Conservation (phyloP, 2,888 invertebrate species). For the Polymixis flavicincta region DNA sequence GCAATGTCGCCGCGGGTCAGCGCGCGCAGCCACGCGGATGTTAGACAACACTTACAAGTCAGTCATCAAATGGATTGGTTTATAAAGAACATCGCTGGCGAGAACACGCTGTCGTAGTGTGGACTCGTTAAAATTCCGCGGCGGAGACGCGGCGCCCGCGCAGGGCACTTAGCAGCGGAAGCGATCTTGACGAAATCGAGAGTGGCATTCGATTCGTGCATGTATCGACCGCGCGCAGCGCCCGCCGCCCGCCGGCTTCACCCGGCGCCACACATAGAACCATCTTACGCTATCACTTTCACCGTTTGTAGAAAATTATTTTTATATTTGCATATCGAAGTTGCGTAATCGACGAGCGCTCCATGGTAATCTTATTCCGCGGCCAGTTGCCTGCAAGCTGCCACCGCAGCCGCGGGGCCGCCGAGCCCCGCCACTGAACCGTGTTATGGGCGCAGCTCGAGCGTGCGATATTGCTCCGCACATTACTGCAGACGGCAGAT, state of each 20-base stretch:
- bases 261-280: constrained; percentile 45
- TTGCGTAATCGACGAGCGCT: constrained; percentile 68
- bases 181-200: constrained; percentile 78
- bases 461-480: constrained; percentile 53
- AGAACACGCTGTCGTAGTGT: background rate
- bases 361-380: background rate
- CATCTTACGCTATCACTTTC: constrained; percentile 75
- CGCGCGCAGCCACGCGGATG: constrained; percentile 14
- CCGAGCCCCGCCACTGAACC: constrained; percentile 35
- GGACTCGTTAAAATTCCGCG: constrained; percentile 69
- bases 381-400: constrained; percentile 1
- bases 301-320: constrained; percentile 76
- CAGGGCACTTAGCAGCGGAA: constrained; percentile 67
- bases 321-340: constrained; percentile 73
- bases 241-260: constrained; percentile 53
- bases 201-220: constrained; percentile 74
- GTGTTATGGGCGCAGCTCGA: constrained; percentile 54
- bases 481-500: constrained; percentile 43
- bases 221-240: constrained; percentile 60
- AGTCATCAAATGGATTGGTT: background rate
- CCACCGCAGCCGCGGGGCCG: background rate
- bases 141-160: constrained; percentile 34
- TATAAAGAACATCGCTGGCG: background rate
- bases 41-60: constrained; percentile 2
- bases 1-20: constrained; percentile 56